Conservation (phyloP, 2,888 invertebrate species). For the Amiota minor region DNA sequence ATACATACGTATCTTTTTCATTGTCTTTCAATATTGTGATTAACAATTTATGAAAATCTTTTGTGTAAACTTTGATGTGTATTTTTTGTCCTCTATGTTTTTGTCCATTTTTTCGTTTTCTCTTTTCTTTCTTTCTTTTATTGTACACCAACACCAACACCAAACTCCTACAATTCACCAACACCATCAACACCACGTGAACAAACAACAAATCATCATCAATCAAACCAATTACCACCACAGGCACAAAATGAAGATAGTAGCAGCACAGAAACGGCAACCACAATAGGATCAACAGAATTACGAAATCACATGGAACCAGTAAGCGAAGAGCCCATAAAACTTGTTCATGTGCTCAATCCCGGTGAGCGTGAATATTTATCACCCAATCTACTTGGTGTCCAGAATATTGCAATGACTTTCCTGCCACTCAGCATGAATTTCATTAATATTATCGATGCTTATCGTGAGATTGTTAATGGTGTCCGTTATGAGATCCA, state of each 20-base stretch:
- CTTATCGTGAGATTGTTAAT: conserved; percentile 71
- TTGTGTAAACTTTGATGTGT: conserved; percentile 31
- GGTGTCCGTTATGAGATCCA: conserved; percentile 71
- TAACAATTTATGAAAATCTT: conserved; percentile 26
- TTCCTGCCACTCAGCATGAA: conserved; percentile 70
- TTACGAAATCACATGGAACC: conserved; percentile 36
- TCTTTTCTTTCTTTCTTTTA: conserved; percentile 44
- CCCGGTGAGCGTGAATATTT: conserved; percentile 71
- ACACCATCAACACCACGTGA: conserved; percentile 18
- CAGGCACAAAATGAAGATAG: conserved; percentile 33
- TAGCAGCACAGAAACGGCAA: conserved; percentile 15
- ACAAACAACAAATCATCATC: not conserved
- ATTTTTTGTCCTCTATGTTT: conserved; percentile 50
- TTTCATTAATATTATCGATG: conserved; percentile 71
- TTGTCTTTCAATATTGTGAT: conserved; percentile 14
- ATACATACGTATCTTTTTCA: not conserved
- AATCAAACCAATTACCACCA: conserved; percentile 25
- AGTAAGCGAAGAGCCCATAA: conserved; percentile 62
- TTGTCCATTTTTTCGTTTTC: conserved; percentile 55
- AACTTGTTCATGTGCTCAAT: conserved; percentile 68
- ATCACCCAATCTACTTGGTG: conserved; percentile 70
- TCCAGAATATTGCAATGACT: conserved; percentile 71
- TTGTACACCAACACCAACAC: conserved; percentile 29
- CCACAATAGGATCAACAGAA: not conserved
- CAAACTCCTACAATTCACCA: not conserved